A percentile compares a stretch with the other conserved stretches of the same genome.
Conservation (phyloP, 2,797 vertebrate species). For the Spinus pinus region DNA sequence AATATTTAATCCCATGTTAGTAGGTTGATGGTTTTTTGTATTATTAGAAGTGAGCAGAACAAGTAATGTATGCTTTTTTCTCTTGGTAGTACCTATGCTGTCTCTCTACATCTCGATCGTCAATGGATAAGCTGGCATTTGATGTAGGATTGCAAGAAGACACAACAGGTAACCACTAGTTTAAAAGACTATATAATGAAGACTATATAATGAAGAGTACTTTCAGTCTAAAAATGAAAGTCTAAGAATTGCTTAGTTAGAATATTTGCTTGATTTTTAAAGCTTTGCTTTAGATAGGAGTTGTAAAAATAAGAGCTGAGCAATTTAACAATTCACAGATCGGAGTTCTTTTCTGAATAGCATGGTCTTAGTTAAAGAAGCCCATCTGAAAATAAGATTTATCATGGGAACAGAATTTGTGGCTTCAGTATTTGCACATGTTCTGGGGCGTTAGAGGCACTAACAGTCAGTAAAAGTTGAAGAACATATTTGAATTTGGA, state of each 20-base stretch:
- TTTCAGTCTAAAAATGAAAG: not conserved
- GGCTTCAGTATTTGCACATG: not conserved
- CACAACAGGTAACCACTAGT: slow-evolving; percentile 83
- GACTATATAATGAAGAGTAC: not conserved
- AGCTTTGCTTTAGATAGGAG: not conserved
- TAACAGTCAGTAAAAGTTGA: not conserved
- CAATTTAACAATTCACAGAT: not conserved
- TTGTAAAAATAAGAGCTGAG: not conserved
- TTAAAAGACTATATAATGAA: not conserved
- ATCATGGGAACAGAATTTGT: not conserved
- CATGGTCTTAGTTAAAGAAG: not conserved
- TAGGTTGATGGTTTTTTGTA: not conserved
- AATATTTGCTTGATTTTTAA: not conserved
- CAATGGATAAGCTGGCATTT: slow-evolving; percentile 94
- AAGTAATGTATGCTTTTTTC: not conserved
- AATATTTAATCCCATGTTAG: not conserved
- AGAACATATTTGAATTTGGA: not conserved
- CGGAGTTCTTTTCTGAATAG: not conserved
- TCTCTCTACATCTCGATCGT: slow-evolving; percentile 91
- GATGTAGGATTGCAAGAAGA: slow-evolving; percentile 94
- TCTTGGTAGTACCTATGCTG: slow-evolving; percentile 89
- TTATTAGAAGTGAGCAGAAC: not conserved
- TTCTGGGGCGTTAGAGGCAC: not conserved
- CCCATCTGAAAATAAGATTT: not conserved
- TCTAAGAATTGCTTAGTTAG: not conserved